Evolutionary conservation across 2,113 vertebrate species (phyloP).

Genomic region (Anhinga rufa): DNA sequence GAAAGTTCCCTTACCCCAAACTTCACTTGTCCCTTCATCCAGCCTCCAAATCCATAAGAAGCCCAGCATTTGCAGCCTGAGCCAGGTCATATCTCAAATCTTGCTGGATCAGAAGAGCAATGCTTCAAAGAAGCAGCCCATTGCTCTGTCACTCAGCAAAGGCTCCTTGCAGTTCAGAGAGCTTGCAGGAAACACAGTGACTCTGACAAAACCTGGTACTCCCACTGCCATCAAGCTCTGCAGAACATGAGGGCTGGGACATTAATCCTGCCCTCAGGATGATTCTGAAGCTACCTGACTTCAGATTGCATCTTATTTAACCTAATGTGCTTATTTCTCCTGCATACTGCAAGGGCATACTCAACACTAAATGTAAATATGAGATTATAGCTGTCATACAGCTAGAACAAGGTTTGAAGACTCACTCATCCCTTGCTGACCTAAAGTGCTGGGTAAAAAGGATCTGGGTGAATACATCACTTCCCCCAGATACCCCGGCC

Average conservation of each 20-base stretch:
- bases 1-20: neutral
- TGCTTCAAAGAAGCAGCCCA: neutral
- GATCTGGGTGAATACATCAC: neutral
- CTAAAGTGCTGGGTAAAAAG: neutral
- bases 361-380: neutral
- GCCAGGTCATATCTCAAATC: neutral
- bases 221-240: neutral
- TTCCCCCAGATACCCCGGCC: neutral
- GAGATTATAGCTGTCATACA: slow-evolving; percentile 2
- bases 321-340: neutral
- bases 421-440: neutral
- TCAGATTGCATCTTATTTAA: neutral
- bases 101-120: neutral
- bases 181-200: neutral
- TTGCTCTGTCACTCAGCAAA: neutral
- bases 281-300: neutral
- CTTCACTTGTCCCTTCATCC: neutral
- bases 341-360: neutral
- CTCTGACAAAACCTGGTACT: neutral
- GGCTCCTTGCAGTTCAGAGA: neutral
- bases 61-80: neutral
- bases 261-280: slow-evolving; percentile 25
- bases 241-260: neutral
- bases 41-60: neutral
- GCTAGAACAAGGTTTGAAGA: neutral